phyloP scores from a whole-genome alignment of 2,797 vertebrate genomes.

The Ctenosaura bakeri region DNA sequence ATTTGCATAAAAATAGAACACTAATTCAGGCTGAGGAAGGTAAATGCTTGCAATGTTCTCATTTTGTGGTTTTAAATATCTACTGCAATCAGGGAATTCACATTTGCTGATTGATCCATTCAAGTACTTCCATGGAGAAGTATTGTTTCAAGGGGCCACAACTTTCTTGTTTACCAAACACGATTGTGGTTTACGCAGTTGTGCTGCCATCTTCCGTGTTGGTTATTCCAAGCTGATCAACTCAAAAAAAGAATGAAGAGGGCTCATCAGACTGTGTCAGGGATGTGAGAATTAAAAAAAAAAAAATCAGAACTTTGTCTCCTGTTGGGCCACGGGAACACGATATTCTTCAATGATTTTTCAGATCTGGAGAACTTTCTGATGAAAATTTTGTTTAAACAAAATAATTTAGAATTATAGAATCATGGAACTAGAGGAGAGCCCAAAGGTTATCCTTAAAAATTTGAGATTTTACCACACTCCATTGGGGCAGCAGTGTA shows the following conservation, averaged over 20 bases:
- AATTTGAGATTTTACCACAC: too few relatives aligned
- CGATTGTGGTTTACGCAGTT: background rate
- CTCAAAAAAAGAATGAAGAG: background rate
- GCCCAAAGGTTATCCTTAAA: too few relatives aligned
- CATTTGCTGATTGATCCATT: slow-evolving; percentile 39
- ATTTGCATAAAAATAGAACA: slow-evolving; percentile 58
- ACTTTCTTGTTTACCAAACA: background rate
- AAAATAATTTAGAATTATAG: too few relatives aligned
- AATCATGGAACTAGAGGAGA: too few relatives aligned
- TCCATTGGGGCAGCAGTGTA: too few relatives aligned
- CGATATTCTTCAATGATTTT: too few relatives aligned
- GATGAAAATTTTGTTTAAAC: too few relatives aligned
- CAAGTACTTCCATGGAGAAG: background rate
- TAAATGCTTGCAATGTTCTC: slow-evolving; percentile 41
- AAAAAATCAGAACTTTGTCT: too few relatives aligned
- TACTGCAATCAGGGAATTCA: slow-evolving; percentile 54
- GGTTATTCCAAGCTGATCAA: background rate
- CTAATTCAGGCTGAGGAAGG: slow-evolving; percentile 44
- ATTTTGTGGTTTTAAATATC: slow-evolving; percentile 47
- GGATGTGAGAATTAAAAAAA: too few relatives aligned
- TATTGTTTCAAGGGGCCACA: background rate
- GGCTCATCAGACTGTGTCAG: background rate
- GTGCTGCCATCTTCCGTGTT: background rate
- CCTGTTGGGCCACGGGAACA: too few relatives aligned
- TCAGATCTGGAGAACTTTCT: too few relatives aligned